Conservation (phyloP, 2,113 vertebrate species). For the Rhinichthys klamathensis region DNA sequence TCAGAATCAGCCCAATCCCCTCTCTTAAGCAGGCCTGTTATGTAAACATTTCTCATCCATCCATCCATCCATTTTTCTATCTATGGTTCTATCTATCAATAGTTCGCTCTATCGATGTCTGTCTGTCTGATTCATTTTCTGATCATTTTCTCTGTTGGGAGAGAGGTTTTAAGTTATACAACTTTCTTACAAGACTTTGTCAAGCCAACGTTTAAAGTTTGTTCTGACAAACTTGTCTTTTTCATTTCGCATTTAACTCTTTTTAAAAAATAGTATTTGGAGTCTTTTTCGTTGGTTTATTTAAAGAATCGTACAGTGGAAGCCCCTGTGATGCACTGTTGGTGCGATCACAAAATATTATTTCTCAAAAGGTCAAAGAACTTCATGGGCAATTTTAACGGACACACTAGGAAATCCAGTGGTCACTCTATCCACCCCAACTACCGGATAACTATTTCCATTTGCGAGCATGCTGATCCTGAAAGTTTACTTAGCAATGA, state of each 20-base stretch:
- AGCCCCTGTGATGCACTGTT: background rate
- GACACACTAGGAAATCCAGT: background rate
- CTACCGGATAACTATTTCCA: slow-evolving; percentile 54
- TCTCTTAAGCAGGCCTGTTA: slow-evolving; percentile 56
- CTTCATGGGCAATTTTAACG: background rate
- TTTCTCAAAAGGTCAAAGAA: background rate
- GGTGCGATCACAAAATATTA: background rate
- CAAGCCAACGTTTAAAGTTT: background rate
- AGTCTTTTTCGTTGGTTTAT: background rate
- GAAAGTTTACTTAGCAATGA: slow-evolving; percentile 60
- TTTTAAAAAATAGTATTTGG: background rate
- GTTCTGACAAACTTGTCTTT: background rate
- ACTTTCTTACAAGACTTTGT: background rate
- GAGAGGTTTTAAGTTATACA: background rate
- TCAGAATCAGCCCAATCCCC: slow-evolving; percentile 44
- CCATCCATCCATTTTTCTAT: background rate
- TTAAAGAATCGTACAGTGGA: background rate
- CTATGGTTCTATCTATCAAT: background rate
- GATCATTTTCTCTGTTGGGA: background rate
- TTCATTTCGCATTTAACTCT: background rate
- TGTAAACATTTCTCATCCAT: slow-evolving; percentile 45
- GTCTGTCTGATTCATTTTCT: background rate
- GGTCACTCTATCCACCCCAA: slow-evolving; percentile 9
- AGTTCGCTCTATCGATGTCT: background rate
- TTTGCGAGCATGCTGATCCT: slow-evolving; percentile 55